These are phyloP conservation scores for Parelbella ahira DNA, from an alignment of 2,888 invertebrate species.

Conservation along the genomic window DNA sequence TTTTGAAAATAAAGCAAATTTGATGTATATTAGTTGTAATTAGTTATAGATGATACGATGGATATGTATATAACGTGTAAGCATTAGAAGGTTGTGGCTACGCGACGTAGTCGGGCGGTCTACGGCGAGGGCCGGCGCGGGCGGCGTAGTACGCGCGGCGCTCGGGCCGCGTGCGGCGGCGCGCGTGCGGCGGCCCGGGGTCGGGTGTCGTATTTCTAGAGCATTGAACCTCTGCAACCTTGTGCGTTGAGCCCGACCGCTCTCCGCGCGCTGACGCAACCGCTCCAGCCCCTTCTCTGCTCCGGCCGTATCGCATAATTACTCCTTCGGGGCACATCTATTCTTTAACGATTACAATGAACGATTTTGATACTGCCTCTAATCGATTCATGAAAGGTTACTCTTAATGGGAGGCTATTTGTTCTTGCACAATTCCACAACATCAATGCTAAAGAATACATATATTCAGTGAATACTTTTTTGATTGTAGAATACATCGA, in stretches of 20 bases:
- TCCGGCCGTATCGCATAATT: constrained; percentile 67
- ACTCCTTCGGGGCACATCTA: constrained; percentile 76
- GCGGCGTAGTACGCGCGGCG: constrained; percentile 31
- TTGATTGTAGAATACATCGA: too few species aligned
- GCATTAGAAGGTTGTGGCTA: too few species aligned
- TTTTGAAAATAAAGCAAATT: too few species aligned
- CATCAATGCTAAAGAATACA: constrained; percentile 5
- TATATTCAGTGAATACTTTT: not conserved
- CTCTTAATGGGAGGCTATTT: constrained; percentile 58
- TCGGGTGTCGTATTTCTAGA: constrained; percentile 78
- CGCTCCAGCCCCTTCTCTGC: constrained; percentile 72
- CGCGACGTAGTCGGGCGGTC: constrained; percentile 38
- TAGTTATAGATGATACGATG: too few species aligned
- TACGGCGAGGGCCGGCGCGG: constrained; percentile 35
- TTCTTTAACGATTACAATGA: constrained; percentile 59
- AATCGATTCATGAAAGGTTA: constrained; percentile 71
- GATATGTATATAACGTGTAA: too few species aligned
- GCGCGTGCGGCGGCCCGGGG: constrained; percentile 62
- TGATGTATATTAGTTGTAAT: too few species aligned
- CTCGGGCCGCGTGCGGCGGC: constrained; percentile 38
- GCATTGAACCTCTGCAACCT: constrained; percentile 80
- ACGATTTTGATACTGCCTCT: constrained; percentile 49
- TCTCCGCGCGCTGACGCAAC: constrained; percentile 76
- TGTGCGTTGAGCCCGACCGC: constrained; percentile 77
- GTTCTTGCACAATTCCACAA: constrained; percentile 46